Evolutionary conservation across 2,888 invertebrate species (phyloP), one percentile per base, ranked within the genome.

Genomic region (Altica lythri): DNA sequence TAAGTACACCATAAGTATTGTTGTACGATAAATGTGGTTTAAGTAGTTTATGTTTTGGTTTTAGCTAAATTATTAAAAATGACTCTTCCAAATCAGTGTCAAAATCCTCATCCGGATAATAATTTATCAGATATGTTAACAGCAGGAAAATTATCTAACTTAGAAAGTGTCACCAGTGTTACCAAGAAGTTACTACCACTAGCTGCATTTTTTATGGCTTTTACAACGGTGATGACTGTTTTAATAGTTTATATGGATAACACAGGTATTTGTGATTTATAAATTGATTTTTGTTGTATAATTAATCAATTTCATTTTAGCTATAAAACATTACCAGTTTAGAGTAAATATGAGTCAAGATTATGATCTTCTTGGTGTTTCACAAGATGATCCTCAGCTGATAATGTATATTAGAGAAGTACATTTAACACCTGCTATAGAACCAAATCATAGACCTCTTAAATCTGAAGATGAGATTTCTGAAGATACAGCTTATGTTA

Each of bases 211-310:
- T 80, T 90, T 61, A 78, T 89, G 57, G 89, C 89, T 6, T 90
- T 90, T 77, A 88, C 89, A 53, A 87, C 88, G 19, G 90, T 89
- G 19, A 88, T 90, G 85, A 86, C 88, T 8, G 81, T 88, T 69
- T 80, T 90, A 61, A 81, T 90, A 35, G 83, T 90, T 63, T 90
- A 89, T 75, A 89, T 89, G 86, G 88, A 90, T 74, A 88, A 87
- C 65, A 87, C 85, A 77, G 89, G 89, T 89, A 75, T 81, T 59
- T 57, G n/a, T 42, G 29, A n/a, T 37, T 22, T 14, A 37, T 8
- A 10, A 2, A 43, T 27, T 38, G 10, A 22, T 6, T 9, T 47
- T 34, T 10, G 22, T 19, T 38, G 22, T n/a, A 35, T 9, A 17
- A 40, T 16, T 40, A 22, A 40, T 16, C 4, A 8, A 45, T 32